A percentile compares a stretch with the other conserved stretches of the same genome.
phyloP scores from a whole-genome alignment of 2,888 invertebrate genomes.

The Cetonia aurata region DNA sequence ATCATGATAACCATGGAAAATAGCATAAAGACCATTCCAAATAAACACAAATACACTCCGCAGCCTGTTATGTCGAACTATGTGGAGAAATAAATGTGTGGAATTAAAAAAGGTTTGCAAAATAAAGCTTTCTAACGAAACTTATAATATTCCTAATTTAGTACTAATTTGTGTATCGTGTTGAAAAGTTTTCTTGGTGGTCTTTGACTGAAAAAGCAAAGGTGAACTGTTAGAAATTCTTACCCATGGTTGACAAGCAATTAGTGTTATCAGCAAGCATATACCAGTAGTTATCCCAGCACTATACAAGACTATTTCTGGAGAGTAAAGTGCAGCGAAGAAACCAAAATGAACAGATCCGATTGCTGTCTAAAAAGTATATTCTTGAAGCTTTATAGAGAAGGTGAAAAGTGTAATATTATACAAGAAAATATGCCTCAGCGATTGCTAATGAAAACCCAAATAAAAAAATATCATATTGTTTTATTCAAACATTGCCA shows the following conservation, averaged over 20 bases:
- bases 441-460: no score
- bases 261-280: constrained; percentile 33
- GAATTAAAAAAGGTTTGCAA: no score
- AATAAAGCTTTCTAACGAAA: no score
- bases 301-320: constrained; percentile 25
- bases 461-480: no score
- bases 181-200: no score
- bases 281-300: constrained; percentile 37
- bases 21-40: constrained; percentile 29
- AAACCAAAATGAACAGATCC: constrained; percentile 29
- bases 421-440: no score
- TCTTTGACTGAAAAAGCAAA: no score
- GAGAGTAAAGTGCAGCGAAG: constrained; percentile 30
- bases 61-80: constrained; percentile 48
- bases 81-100: no score
- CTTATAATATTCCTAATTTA: no score
- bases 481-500: no score
- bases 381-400: no score
- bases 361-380: constrained; percentile 29
- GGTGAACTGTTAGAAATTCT: not conserved
- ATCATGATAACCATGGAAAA: constrained; percentile 39
- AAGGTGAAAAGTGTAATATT: not conserved
- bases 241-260: constrained; percentile 42
- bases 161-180: no score
- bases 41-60: constrained; percentile 43